phyloP scores from a whole-genome alignment of 92 coral and sea anemone genomes.

The Nematostella vectensis region DNA sequence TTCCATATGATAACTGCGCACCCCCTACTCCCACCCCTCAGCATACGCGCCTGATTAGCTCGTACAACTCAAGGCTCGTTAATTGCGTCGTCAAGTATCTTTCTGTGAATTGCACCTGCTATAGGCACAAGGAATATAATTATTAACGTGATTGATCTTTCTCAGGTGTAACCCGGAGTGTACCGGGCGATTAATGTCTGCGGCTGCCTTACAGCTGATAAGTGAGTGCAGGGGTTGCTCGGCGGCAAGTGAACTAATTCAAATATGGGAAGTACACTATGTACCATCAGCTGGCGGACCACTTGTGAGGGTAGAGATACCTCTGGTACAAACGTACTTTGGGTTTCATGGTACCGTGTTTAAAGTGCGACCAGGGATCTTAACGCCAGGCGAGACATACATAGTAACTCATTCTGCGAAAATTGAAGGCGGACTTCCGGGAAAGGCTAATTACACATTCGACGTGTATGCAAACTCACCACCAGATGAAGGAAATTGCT shows the following conservation, averaged over 20 bases:
- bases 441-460: slow-evolving; percentile 16
- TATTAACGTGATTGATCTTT: too few species aligned
- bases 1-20: too few species aligned
- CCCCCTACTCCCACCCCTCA: too few species aligned
- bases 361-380: slow-evolving; percentile 12
- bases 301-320: slow-evolving; percentile 14
- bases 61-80: too few species aligned
- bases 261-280: slow-evolving; percentile 19
- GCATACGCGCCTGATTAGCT: too few species aligned
- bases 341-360: slow-evolving; percentile 13
- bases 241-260: slow-evolving; percentile 4
- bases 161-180: slow-evolving; percentile 24
- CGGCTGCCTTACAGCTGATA: slow-evolving; percentile 6
- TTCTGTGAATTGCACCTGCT: too few species aligned
- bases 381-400: slow-evolving; percentile 11
- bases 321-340: slow-evolving; percentile 13
- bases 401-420: slow-evolving; percentile 10
- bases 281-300: not conserved
- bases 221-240: slow-evolving; percentile 19
- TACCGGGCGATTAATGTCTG: slow-evolving; percentile 22
- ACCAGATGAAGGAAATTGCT: slow-evolving; percentile 52
- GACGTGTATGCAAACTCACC: slow-evolving; percentile 33
- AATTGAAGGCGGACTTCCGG: slow-evolving; percentile 36
- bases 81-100: too few species aligned
- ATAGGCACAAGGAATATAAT: too few species aligned